A percentile compares a stretch with the other conserved stretches of the same genome.
phyloP scores from a whole-genome alignment of 2,888 invertebrate genomes.

The Brachylomia viminalis region DNA sequence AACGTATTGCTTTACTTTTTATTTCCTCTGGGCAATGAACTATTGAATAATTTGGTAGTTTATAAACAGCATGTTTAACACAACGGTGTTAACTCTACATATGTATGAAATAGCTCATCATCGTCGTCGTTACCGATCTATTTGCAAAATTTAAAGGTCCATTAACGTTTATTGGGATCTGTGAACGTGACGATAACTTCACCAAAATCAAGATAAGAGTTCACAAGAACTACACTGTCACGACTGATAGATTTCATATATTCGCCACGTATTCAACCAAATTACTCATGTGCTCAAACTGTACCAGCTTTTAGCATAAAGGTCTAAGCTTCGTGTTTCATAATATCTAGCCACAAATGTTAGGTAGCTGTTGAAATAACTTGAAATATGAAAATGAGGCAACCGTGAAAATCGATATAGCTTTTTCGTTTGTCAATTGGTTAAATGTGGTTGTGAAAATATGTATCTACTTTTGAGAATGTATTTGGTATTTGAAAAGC shows the following conservation, averaged over 20 bases:
- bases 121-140: not conserved
- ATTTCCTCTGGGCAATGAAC: not conserved
- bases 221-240: not conserved
- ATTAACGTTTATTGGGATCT: not conserved
- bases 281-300: conserved; percentile 7
- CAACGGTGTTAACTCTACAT: not conserved
- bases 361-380: conserved; percentile 15
- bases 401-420: conserved; percentile 2
- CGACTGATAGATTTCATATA: conserved; percentile 9
- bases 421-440: not conserved
- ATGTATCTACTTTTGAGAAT: not conserved
- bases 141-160: not conserved
- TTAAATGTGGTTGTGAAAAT: not conserved
- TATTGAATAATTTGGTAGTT: not conserved
- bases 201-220: not conserved
- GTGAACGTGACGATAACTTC: not conserved
- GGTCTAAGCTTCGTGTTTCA: conserved; percentile 22
- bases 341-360: conserved; percentile 23
- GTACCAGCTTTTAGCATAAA: conserved; percentile 19
- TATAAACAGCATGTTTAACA: not conserved
- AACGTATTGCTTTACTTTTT: conserved; percentile 7
- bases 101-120: not conserved
- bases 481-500: not conserved
- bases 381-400: conserved; percentile 33
- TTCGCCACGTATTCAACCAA: not conserved